Percentiles rank a stretch among this genome's conserved stretches.
phyloP scores from a whole-genome alignment of 2,888 invertebrate species.

The Apamea anceps region DNA sequence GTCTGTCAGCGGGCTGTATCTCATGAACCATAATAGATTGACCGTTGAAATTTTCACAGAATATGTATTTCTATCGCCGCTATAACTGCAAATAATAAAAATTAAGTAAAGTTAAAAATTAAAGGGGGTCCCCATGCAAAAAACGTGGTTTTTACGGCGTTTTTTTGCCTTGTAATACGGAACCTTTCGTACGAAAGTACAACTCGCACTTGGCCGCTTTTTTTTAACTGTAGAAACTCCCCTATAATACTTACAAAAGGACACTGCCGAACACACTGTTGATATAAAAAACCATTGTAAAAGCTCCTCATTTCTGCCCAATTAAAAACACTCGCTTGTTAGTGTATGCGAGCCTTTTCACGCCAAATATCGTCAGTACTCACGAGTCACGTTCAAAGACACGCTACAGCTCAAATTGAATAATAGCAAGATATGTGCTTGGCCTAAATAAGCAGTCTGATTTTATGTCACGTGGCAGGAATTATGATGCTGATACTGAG shows the following conservation, averaged over 20 bases:
- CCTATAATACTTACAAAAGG: not conserved
- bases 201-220: too few relatives aligned
- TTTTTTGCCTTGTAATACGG: too few relatives aligned
- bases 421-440: conserved; percentile 53
- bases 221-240: too few relatives aligned
- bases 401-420: conserved; percentile 52
- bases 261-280: not conserved
- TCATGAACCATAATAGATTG: too few relatives aligned
- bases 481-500: conserved; percentile 10
- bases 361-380: conserved; percentile 40
- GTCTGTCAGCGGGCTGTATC: too few relatives aligned
- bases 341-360: conserved; percentile 25
- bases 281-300: not conserved
- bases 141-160: too few relatives aligned
- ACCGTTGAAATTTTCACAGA: too few relatives aligned
- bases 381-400: conserved; percentile 49
- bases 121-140: too few relatives aligned
- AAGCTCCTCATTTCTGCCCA: not conserved
- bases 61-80: too few relatives aligned
- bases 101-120: too few relatives aligned
- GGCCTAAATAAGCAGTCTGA: conserved; percentile 52
- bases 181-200: too few relatives aligned
- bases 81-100: too few relatives aligned
- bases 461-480: conserved; percentile 38
- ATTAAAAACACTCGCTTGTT: conserved; percentile 7